Percentiles rank a stretch among this genome's conserved stretches.
phyloP scores from a whole-genome alignment of 2,113 vertebrate species.

The Thamnophis sirtalis region DNA sequence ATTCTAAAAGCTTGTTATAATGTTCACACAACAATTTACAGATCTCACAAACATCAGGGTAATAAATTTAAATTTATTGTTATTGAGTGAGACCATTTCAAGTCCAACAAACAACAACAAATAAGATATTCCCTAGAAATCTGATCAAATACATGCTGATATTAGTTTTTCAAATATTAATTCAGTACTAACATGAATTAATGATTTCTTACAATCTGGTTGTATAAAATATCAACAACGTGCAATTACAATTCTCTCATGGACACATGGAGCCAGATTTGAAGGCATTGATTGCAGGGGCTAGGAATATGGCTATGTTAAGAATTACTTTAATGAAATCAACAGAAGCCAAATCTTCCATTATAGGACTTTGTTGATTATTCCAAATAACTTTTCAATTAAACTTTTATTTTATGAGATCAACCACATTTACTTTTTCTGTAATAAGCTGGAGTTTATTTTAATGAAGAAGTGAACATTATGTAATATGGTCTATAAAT shows the following conservation, averaged over 20 bases:
- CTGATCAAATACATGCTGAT: background rate
- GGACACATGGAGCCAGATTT: background rate
- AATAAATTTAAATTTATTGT: background rate
- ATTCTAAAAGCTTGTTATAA: background rate
- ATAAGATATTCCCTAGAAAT: background rate
- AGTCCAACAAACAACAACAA: background rate
- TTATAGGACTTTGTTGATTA: background rate
- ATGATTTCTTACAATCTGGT: background rate
- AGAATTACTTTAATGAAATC: background rate
- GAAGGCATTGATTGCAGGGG: background rate
- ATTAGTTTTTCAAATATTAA: background rate
- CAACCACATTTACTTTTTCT: background rate
- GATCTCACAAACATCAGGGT: background rate
- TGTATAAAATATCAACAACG: background rate
- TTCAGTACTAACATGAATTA: background rate
- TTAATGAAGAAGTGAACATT: background rate
- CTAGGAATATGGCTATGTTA: background rate
- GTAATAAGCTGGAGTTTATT: background rate
- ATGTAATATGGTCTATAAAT: background rate
- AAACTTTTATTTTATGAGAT: background rate
- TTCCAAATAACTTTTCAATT: background rate
- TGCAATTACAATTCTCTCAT: background rate
- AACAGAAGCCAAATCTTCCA: background rate
- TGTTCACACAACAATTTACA: background rate
- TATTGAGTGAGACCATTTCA: background rate